These are phyloP conservation scores for Orchesellides sinensis DNA, from an alignment of 2,888 invertebrate genomes.

Conservation along the genomic window DNA sequence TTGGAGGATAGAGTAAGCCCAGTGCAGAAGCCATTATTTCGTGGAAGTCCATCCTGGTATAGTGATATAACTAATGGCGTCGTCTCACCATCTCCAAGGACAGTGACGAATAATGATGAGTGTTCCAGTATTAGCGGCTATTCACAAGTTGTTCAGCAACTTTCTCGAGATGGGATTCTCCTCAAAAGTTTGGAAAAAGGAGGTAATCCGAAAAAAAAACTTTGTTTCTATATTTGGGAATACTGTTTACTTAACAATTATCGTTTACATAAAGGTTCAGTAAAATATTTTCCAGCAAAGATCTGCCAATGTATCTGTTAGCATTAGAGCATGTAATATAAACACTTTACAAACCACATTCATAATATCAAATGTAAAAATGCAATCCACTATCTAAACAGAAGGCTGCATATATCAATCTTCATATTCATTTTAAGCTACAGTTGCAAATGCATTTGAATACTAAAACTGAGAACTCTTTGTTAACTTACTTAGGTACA, in stretches of 20 bases:
- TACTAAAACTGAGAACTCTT: too few relatives aligned
- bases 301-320: too few relatives aligned
- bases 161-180: slow-evolving; percentile 75
- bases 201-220: too few relatives aligned
- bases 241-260: slow-evolving; percentile 15
- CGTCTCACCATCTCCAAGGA: slow-evolving; percentile 8
- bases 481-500: too few relatives aligned
- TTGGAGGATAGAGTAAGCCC: slow-evolving; percentile 44
- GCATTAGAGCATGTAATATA: too few relatives aligned
- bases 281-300: slow-evolving; percentile 3
- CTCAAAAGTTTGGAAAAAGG: slow-evolving; percentile 76
- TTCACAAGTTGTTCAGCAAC: slow-evolving; percentile 63
- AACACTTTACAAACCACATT: too few relatives aligned
- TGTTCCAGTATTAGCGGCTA: slow-evolving; percentile 43
- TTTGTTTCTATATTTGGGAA: too few relatives aligned
- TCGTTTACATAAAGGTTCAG: slow-evolving; percentile 4
- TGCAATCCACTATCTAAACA: too few relatives aligned
- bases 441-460: too few relatives aligned
- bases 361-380: too few relatives aligned
- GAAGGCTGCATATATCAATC: too few relatives aligned
- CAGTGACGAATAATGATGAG: slow-evolving; percentile 57
- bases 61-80: slow-evolving; percentile 44
- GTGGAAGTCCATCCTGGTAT: slow-evolving; percentile 31
- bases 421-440: too few relatives aligned
- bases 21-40: slow-evolving; percentile 28